These are phyloP conservation scores for Larimichthys crocea DNA, from an alignment of 2,113 vertebrate genomes.

Conservation along the genomic window DNA sequence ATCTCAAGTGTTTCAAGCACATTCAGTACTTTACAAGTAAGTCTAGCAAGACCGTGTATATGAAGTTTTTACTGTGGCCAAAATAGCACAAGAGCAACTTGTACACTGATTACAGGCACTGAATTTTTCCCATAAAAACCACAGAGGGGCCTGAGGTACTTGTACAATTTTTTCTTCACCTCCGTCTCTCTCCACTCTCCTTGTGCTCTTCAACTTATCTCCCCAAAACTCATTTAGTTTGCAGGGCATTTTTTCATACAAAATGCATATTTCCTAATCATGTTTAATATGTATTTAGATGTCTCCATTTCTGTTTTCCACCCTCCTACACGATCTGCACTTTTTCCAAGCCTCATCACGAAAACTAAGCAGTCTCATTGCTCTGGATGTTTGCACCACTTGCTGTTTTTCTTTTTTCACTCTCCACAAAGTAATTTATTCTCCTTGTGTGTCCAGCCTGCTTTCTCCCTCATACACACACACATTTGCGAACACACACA, in stretches of 20 bases:
- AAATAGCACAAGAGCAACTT: neutral
- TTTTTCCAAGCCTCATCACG: conserved; percentile 1
- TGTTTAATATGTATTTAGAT: conserved; percentile 17
- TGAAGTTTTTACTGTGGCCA: neutral
- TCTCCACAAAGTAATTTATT: conserved; percentile 19
- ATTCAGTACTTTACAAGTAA: neutral
- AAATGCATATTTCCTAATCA: conserved; percentile 47
- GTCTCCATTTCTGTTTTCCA: conserved; percentile 1
- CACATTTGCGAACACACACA: neutral
- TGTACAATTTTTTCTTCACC: neutral
- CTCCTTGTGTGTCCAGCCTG: neutral
- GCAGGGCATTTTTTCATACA: conserved; percentile 14
- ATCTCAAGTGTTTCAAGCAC: neutral
- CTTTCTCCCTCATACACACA: neutral
- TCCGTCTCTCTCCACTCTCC: neutral
- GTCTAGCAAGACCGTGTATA: neutral
- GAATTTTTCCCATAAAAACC: conserved; percentile 4
- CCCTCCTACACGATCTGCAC: neutral
- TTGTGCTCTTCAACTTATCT: conserved; percentile 18
- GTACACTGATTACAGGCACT: neutral
- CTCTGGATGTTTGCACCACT: conserved; percentile 23
- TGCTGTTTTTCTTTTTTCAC: neutral
- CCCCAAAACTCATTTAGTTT: conserved; percentile 41
- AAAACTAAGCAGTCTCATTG: conserved; percentile 7
- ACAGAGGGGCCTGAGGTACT: neutral